A percentile compares a stretch with the other conserved stretches of the same genome.
These are phyloP conservation scores for Drosophila meridiana DNA, from an alignment of 2,888 invertebrate genomes.

Conservation along the genomic window DNA sequence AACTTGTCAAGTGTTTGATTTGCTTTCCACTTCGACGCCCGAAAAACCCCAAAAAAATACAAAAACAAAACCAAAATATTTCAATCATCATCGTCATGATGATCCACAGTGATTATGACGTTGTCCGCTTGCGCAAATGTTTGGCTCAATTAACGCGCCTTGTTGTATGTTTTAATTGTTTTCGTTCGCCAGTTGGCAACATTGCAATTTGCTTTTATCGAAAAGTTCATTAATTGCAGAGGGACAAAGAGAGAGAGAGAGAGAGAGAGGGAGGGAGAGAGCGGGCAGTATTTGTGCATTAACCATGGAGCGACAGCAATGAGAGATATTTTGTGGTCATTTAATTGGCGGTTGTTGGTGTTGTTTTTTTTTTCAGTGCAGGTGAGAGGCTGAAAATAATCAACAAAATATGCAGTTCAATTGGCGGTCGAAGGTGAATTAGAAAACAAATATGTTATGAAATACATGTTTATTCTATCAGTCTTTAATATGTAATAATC, in stretches of 20 bases:
- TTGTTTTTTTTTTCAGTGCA: not conserved
- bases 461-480: not conserved
- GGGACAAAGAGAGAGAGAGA: too few species aligned
- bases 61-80: not conserved
- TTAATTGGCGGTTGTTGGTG: conserved; percentile 36
- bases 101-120: conserved; percentile 4
- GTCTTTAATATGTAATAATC: not conserved
- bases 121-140: conserved; percentile 44
- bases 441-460: not conserved
- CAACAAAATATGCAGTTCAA: not conserved
- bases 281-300: not conserved
- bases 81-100: conserved; percentile 1
- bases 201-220: conserved; percentile 4
- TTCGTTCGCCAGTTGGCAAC: conserved; percentile 3
- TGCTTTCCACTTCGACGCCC: conserved; percentile 40
- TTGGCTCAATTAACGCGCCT: conserved; percentile 45
- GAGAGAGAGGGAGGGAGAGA: too few species aligned
- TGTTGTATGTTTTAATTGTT: conserved; percentile 50
- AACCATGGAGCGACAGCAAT: not conserved
- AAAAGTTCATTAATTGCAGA: conserved; percentile 6
- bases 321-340: conserved; percentile 24
- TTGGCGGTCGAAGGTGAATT: not conserved
- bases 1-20: conserved; percentile 51
- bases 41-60: conserved; percentile 13
- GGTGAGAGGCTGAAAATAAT: not conserved